A percentile compares a stretch with the other conserved stretches of the same genome.
Conservation (phyloP, 1,140 invertebrate species). For the Gonatopus flavifemur region DNA sequence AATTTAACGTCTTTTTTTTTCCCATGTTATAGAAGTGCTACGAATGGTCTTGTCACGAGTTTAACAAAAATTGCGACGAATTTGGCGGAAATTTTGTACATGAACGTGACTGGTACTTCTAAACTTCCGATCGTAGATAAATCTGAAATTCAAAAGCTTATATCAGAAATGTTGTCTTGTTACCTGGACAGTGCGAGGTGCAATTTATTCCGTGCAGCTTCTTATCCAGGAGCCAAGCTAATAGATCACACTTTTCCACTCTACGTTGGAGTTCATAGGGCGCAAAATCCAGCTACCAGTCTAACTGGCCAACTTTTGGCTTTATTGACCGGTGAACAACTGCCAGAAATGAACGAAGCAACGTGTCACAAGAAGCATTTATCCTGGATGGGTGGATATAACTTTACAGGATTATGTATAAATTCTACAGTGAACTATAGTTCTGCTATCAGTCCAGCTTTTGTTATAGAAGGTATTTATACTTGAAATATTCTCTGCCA, state of each 20-base stretch:
- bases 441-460: constrained; percentile 78
- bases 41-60: constrained; percentile 18
- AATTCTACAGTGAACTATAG: constrained; percentile 74
- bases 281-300: constrained; percentile 52
- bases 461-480: constrained; percentile 67
- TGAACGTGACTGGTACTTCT: constrained; percentile 27
- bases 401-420: constrained; percentile 72
- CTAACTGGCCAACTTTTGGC: constrained; percentile 60
- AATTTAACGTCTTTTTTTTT: constrained; percentile 4
- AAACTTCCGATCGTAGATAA: constrained; percentile 2
- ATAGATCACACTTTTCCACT: constrained; percentile 50
- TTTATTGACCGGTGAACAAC: constrained; percentile 61
- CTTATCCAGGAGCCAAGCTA: constrained; percentile 49
- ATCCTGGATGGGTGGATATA: constrained; percentile 63
- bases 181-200: constrained; percentile 76
- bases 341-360: constrained; percentile 42
- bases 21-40: constrained; percentile 29
- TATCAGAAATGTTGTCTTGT: constrained; percentile 76
- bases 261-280: constrained; percentile 63
- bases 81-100: constrained; percentile 42
- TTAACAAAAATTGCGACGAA: constrained; percentile 38
- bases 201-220: constrained; percentile 64
- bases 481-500: constrained; percentile 12
- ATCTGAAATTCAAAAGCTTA: constrained; percentile 40
- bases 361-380: constrained; percentile 46